Evolutionary conservation across 1,140 invertebrate species (phyloP).

Genomic region (Scaptomyza montana): DNA sequence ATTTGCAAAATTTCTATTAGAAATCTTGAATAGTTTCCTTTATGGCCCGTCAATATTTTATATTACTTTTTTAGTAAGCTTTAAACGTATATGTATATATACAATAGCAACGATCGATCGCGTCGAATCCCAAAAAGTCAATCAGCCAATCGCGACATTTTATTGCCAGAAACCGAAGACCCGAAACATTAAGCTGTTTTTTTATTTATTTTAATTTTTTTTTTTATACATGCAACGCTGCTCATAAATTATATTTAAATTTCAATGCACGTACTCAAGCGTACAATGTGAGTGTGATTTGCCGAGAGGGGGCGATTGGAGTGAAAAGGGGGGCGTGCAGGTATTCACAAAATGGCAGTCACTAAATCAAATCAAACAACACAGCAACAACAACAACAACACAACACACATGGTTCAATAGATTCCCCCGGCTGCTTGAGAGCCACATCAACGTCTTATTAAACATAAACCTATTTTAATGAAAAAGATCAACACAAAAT

Average conservation of each 20-base stretch:
- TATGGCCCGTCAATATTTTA: slow-evolving; percentile 47
- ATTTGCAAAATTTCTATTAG: not conserved
- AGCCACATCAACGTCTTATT: slow-evolving; percentile 62
- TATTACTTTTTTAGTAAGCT: slow-evolving; percentile 51
- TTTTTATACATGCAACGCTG: slow-evolving; percentile 45
- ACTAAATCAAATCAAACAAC: slow-evolving; percentile 67
- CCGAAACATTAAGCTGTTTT: slow-evolving; percentile 26
- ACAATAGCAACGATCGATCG: slow-evolving; percentile 28
- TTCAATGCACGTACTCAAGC: slow-evolving; percentile 72
- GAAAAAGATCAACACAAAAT: slow-evolving; percentile 56
- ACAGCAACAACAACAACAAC: slow-evolving; percentile 21
- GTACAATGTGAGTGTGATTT: slow-evolving; percentile 52
- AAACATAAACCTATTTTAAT: slow-evolving; percentile 70
- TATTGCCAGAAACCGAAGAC: slow-evolving; percentile 43
- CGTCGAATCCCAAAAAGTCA: slow-evolving; percentile 41
- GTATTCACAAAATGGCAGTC: slow-evolving; percentile 73
- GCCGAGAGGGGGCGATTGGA: not conserved
- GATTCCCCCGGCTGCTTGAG: slow-evolving; percentile 2
- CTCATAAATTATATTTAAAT: slow-evolving; percentile 81
- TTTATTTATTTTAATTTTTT: slow-evolving; percentile 15
- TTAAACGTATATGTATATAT: slow-evolving; percentile 43
- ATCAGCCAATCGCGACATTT: slow-evolving; percentile 79
- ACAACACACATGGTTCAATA: slow-evolving; percentile 42
- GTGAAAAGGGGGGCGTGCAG: slow-evolving; percentile 3
- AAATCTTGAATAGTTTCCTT: slow-evolving; percentile 15